Percentiles rank a stretch among this genome's conserved stretches.
Evolutionary conservation across 2,113 vertebrate genomes (phyloP).

Genomic region (Menidia beryllina): DNA sequence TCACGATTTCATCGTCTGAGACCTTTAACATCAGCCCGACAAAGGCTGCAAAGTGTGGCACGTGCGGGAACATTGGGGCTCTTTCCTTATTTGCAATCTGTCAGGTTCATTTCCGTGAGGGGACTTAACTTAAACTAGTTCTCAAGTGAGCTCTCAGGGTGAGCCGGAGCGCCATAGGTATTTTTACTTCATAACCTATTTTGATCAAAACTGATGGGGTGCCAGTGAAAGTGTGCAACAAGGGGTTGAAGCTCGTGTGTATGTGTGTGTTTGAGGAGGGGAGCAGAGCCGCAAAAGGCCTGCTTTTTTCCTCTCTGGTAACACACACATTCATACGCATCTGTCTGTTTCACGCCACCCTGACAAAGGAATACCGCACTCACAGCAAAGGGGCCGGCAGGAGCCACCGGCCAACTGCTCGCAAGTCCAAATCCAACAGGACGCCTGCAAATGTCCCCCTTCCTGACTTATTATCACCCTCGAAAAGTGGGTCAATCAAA

Average conservation of each 20-base stretch:
- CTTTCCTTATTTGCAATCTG: background rate
- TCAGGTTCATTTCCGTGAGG: background rate
- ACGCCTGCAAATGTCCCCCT: conserved; percentile 70
- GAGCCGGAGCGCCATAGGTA: conserved; percentile 18
- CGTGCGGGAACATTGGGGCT: background rate
- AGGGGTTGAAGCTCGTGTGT: no score
- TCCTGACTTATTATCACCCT: conserved; percentile 80
- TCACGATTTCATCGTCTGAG: no score
- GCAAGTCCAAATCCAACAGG: conserved; percentile 63
- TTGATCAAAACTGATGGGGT: conserved; percentile 31
- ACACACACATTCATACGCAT: conserved; percentile 25
- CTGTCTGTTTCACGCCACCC: conserved; percentile 13
- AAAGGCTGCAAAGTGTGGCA: background rate
- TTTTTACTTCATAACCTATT: conserved; percentile 30
- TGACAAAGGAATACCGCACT: conserved; percentile 23
- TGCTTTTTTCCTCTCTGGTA: conserved; percentile 12
- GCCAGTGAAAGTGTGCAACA: no score
- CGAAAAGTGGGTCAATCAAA: conserved; percentile 85
- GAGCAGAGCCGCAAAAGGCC: background rate
- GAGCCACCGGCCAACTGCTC: conserved; percentile 45
- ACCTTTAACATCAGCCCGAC: background rate
- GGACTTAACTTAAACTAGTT: conserved; percentile 20
- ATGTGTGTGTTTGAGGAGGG: no score
- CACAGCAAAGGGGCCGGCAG: conserved; percentile 58
- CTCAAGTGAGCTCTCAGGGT: background rate